phyloP scores from a whole-genome alignment of 2,888 invertebrate species.

The Dicyrtomina minuta region DNA sequence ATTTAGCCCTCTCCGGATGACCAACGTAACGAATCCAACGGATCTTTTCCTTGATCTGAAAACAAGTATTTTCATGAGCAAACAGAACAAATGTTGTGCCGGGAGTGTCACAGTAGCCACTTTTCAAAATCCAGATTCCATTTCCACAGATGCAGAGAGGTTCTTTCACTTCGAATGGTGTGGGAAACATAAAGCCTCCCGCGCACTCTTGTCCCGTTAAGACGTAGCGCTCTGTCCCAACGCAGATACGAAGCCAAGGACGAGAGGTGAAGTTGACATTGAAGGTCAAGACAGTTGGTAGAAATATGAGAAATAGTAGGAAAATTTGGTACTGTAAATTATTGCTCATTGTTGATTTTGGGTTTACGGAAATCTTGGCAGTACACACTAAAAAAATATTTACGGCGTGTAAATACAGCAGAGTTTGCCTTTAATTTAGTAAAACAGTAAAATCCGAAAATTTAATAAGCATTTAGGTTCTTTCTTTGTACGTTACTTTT shows the following conservation, averaged over 20 bases:
- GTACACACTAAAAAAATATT: too few species aligned
- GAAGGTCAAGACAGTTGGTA: neutral
- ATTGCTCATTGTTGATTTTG: neutral
- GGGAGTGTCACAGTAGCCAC: constrained; percentile 11
- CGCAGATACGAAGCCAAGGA: constrained; percentile 7
- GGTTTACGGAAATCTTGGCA: neutral
- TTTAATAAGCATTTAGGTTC: too few species aligned
- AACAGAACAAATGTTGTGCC: neutral
- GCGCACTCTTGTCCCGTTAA: neutral
- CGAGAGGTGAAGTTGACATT: neutral
- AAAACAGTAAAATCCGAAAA: too few species aligned
- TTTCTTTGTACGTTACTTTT: too few species aligned
- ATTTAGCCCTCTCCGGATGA: neutral
- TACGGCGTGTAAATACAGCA: too few species aligned
- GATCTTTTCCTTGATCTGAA: neutral
- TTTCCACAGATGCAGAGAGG: constrained; percentile 7
- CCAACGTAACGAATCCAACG: constrained; percentile 14
- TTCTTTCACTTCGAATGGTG: neutral
- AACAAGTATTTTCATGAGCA: constrained; percentile 10
- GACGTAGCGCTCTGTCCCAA: neutral
- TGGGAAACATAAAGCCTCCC: constrained; percentile 10
- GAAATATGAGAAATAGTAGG: neutral
- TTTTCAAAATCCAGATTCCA: constrained; percentile 20
- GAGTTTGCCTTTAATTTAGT: too few species aligned
- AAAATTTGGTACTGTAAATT: constrained; percentile 1